Base-by-base conservation (phyloP, 2,797 vertebrate genomes). In the Gobionotothen gibberifrons region DNA sequence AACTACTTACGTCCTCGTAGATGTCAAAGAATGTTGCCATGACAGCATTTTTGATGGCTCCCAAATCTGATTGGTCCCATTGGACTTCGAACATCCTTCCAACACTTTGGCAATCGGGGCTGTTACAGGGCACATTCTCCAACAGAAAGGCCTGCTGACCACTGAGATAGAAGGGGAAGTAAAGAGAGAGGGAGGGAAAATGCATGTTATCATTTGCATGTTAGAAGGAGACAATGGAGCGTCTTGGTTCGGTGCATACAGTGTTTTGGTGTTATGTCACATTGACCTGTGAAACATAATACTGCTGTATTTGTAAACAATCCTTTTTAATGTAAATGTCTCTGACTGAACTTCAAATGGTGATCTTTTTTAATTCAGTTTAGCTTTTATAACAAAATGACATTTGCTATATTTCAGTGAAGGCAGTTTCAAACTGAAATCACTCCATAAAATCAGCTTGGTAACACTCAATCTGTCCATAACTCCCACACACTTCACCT, bases 1-100 rank as follows among this genome's bases (percentile, higher is more conserved):
- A 22, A 72, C 93, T 95, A 97, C 98, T 98, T 82, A 99, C 98
- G 3, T 99, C 98, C 92, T 99, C 98, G 2, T 98, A 99, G 92
- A 99, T 96, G 94, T 99, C 97, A 86, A 98, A 99, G 93, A 99
- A 99, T 13, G 97, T 96, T 10, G 97, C 96, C 58, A 96, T 92
- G 81, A 92, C 60, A 0, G 97, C 97, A 3, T 95, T 94, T 75
- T 93, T 93, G 91, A 99, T 96, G 85, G 96, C 94, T 68, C 94
- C 96, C 53, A 99, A 93, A 84, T 97, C 97, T 0, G 94, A 89
- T 57, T 97, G 96, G 74, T 98, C 98, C 98, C 97, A 98, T 86
- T 94, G 96, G 84, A 98, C 94, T 78, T 72, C 94, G 78, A 99
- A 98, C 96, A 96, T 97, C 14, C 98, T 95, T 16, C 91, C 94